Evolutionary conservation across 64 coral and sea anemone species (phyloP).

Genomic region (Anthopleura sola): DNA sequence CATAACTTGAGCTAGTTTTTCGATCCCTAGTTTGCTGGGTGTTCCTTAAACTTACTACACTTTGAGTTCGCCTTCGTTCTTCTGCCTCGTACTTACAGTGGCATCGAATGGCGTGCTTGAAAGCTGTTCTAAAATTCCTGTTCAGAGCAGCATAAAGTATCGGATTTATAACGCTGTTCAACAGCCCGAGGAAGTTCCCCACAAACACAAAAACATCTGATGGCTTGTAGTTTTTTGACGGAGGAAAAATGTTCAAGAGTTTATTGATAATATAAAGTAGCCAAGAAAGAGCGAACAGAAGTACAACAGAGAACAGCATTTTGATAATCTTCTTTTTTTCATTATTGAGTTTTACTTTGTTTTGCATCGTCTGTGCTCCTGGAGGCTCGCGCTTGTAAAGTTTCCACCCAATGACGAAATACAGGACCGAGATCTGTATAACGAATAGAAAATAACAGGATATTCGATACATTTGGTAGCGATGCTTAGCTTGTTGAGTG

Average conservation of each 20-base stretch:
- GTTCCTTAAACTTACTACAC: constrained; percentile 28
- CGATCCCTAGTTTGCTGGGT: constrained; percentile 7
- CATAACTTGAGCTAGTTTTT: neutral
- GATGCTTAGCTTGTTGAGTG: constrained; percentile 24
- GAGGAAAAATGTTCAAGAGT: constrained; percentile 77
- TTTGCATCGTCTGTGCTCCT: constrained; percentile 54
- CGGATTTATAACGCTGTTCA: constrained; percentile 81
- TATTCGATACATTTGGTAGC: constrained; percentile 74
- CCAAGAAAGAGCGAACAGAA: constrained; percentile 70
- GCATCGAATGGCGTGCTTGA: constrained; percentile 71
- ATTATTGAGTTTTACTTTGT: constrained; percentile 45
- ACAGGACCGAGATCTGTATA: constrained; percentile 70
- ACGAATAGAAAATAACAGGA: constrained; percentile 78
- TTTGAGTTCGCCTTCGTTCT: constrained; percentile 49
- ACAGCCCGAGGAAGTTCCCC: constrained; percentile 62
- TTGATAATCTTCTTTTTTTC: constrained; percentile 76
- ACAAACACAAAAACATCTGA: constrained; percentile 71
- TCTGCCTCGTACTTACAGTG: constrained; percentile 71
- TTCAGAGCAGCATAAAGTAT: constrained; percentile 77
- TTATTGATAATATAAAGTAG: constrained; percentile 79
- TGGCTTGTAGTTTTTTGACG: constrained; percentile 14
- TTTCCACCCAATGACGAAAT: constrained; percentile 63
- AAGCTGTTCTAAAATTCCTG: constrained; percentile 69
- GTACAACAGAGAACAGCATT: constrained; percentile 73
- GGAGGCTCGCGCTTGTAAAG: constrained; percentile 62